These are phyloP conservation scores for Trematomus bernacchii DNA, from an alignment of 2,797 vertebrate species.

Conservation along the genomic window DNA sequence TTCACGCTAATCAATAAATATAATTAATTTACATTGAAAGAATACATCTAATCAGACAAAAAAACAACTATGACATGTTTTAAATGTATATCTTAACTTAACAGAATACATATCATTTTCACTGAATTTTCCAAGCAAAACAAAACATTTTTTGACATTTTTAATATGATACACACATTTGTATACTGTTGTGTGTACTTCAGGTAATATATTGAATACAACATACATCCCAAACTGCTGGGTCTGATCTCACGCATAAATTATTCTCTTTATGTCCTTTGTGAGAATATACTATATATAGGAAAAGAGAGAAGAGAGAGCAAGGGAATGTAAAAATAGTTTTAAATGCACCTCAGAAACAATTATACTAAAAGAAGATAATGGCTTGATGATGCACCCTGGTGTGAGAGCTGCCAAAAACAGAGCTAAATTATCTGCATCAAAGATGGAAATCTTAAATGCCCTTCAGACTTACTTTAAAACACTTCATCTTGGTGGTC, in stretches of 20 bases:
- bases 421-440: not conserved
- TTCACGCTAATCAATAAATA: not conserved
- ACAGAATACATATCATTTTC: not conserved
- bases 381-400: not conserved
- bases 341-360: not conserved
- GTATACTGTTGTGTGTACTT: not conserved
- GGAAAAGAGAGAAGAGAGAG: conserved; percentile 2
- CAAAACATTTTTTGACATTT: not conserved
- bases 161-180: not conserved
- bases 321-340: not conserved
- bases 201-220: conserved; percentile 49
- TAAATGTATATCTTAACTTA: too few species aligned
- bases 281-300: not conserved
- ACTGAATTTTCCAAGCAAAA: not conserved
- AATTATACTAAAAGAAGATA: conserved; percentile 9
- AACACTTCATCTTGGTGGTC: conserved; percentile 37
- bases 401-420: conserved; percentile 20
- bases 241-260: conserved; percentile 9
- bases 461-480: conserved; percentile 41
- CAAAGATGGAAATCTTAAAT: conserved; percentile 10
- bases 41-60: too few species aligned
- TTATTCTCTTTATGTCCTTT: conserved; percentile 21
- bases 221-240: conserved; percentile 14
- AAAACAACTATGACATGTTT: too few species aligned
- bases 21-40: not conserved